Evolutionary conservation across 1,140 invertebrate genomes (phyloP), one percentile per base, ranked within the genome.

Genomic region (Drosophila seguyi): DNA sequence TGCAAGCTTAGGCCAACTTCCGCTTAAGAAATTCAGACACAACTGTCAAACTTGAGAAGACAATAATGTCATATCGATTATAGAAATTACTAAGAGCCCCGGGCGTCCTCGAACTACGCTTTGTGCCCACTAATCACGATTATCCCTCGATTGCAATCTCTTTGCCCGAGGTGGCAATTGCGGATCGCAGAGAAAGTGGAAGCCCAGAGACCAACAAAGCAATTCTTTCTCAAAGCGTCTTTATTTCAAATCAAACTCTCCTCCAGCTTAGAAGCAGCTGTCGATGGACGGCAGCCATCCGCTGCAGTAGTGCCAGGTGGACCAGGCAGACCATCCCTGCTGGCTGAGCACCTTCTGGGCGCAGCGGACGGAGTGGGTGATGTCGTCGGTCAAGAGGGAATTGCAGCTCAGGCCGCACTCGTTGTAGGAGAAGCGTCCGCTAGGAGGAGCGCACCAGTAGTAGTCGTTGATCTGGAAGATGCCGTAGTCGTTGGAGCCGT

Each of bases 391-490:
- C 41, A 92, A 27, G 14, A 91, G 68, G 7, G 50, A 60, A 7
- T 79, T 76, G 75, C 90, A 92, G 58, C 75, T 81, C 1, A 81
- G 16, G 5, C 20, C 36, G 7, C 82, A 85, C 44, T 75, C 77
- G 77, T 85, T 85, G 55, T 86, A 77, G 68, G 87, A 90, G 69
- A 75, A 69, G 27, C 16, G 87, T 18, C 39, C 39, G 10, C 0
- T 2, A 6, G 39, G n/a, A 3, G 39, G 84, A 14, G 13, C 0
- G 66, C 91, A 92, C 91, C 92, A 92, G 53, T 80, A 92, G 38
- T 65, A 61, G 62, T 90, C 67, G 57, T 92, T 92, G 55, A 92
- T 92, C 71, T 92, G 91, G 77, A 91, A 92, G 52, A 91, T 72
- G 0, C 91, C 91, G 56, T 85, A 92, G 80, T 92, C 91, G 34